Conservation (phyloP, 2,797 vertebrate genomes). For the Propithecus perrieri region DNA sequence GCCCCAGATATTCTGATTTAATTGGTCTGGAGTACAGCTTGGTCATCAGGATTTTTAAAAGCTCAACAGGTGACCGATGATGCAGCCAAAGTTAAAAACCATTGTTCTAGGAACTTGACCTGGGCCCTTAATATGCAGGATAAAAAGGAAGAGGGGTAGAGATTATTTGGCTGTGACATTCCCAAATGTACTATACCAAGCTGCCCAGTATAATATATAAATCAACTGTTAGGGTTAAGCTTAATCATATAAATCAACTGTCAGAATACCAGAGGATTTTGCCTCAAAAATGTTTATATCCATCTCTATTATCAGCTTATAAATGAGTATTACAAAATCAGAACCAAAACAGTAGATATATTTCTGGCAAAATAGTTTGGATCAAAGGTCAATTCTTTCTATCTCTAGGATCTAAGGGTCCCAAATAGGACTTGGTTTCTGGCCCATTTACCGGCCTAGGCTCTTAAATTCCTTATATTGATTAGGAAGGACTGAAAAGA, state of each 20-base stretch:
- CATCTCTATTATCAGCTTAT: not conserved
- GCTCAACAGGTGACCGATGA: not conserved
- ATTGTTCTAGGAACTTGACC: not conserved
- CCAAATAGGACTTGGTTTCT: not conserved
- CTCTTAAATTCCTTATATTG: not conserved
- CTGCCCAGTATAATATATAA: not conserved
- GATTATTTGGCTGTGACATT: not conserved
- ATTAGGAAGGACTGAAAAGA: not conserved
- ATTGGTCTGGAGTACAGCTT: not conserved
- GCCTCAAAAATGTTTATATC: not conserved
- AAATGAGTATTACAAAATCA: not conserved
- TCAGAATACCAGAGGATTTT: not conserved
- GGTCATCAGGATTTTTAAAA: not conserved
- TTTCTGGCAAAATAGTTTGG: slow-evolving; percentile 2
- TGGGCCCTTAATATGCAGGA: not conserved
- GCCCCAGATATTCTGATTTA: not conserved
- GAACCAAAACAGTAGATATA: not conserved
- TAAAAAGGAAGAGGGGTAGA: not conserved
- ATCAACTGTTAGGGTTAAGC: not conserved
- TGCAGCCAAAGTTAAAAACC: not conserved
- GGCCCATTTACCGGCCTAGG: not conserved
- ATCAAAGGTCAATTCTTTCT: not conserved
- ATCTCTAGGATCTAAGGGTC: not conserved
- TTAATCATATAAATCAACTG: not conserved
- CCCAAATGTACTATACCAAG: not conserved